phyloP scores from a whole-genome alignment of 2,888 invertebrate species.

The Cryptocephalus primarius region DNA sequence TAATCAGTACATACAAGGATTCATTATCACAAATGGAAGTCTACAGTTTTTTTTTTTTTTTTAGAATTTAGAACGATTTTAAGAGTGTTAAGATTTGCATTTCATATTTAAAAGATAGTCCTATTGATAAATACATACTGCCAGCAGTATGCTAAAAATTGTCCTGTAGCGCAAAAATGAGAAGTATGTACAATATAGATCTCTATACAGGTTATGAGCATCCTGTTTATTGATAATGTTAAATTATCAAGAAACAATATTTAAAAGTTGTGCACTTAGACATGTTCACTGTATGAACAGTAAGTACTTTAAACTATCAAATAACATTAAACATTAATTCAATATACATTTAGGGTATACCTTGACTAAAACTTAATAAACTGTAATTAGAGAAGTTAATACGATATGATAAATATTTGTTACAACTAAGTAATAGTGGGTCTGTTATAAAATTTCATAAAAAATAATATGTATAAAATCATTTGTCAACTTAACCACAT shows the following conservation, averaged over 20 bases:
- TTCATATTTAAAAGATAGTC: no score
- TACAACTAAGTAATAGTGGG: conserved; percentile 5
- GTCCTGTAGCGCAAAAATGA: no score
- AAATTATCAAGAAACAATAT: conserved; percentile 12
- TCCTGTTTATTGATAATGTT: conserved; percentile 25
- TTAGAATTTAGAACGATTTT: no score
- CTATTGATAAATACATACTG: no score
- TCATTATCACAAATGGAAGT: no score
- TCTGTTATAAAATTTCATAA: conserved; percentile 16
- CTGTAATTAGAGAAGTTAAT: conserved; percentile 7
- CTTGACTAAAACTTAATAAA: conserved; percentile 12
- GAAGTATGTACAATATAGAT: background rate
- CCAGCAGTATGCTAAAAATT: no score
- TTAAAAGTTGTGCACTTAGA: conserved; percentile 11
- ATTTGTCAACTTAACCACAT: conserved; percentile 7
- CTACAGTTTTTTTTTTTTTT: no score
- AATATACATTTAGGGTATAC: conserved; percentile 9
- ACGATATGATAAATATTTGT: conserved; percentile 8
- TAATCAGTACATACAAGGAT: no score
- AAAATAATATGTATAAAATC: conserved; percentile 11
- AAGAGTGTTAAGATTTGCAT: no score
- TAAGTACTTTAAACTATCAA: conserved; percentile 15
- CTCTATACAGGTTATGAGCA: conserved; percentile 25
- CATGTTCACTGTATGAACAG: conserved; percentile 18
- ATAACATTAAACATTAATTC: conserved; percentile 12